Evolutionary conservation across 2,113 vertebrate species (phyloP).

Genomic region (Halichoerus grypus): DNA sequence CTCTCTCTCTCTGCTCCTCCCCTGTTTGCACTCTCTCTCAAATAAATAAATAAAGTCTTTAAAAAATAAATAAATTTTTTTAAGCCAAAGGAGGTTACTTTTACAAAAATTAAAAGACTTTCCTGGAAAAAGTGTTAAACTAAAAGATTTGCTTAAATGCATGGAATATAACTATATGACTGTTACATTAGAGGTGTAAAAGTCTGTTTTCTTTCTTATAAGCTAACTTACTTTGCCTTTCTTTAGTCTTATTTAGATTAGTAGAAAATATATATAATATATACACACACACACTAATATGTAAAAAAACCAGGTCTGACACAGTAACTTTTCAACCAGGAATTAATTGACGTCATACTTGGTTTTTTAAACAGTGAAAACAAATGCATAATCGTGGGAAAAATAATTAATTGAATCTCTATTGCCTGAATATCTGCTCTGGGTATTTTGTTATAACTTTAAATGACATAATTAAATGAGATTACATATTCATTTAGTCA

Average conservation of each 20-base stretch:
- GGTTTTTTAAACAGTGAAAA: slow-evolving; percentile 5
- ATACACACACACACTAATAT: not conserved
- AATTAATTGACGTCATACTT: not conserved
- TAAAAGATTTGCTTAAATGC: slow-evolving; percentile 26
- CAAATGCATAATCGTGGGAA: not conserved
- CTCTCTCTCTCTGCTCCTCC: not conserved
- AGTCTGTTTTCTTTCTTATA: not conserved
- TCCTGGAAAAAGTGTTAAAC: not conserved
- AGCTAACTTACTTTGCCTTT: not conserved
- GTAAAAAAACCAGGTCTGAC: not conserved
- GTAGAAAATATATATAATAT: not conserved
- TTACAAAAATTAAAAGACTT: slow-evolving; percentile 19
- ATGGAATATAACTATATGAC: not conserved
- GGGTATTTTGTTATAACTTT: not conserved
- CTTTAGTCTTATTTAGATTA: not conserved
- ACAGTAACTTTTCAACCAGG: not conserved
- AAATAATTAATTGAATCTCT: not conserved
- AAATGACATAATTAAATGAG: not conserved
- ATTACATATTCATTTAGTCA: not conserved
- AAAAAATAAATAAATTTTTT: slow-evolving; percentile 1
- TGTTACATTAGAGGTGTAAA: not conserved
- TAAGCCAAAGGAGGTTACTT: slow-evolving; percentile 23
- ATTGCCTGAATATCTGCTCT: not conserved
- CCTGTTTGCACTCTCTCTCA: not conserved
- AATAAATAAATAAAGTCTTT: not conserved